Conservation (phyloP, 2,797 vertebrate genomes). For the Sebastiscus tertius region DNA sequence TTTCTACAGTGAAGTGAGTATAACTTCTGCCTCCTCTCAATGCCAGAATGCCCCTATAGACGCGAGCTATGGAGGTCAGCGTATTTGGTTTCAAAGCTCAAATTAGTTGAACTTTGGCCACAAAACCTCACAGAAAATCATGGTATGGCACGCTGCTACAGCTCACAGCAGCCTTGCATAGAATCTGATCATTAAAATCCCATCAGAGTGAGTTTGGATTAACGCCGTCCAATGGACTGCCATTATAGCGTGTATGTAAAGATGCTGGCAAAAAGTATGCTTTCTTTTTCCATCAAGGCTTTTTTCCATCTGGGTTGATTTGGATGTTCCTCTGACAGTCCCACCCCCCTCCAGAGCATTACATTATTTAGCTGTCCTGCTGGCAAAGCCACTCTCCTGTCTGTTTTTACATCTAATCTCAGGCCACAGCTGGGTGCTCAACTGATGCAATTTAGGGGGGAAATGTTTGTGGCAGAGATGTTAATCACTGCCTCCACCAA, state of each 20-base stretch:
- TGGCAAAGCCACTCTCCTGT: slow-evolving; percentile 35
- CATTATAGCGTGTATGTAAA: background rate
- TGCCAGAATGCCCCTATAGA: background rate
- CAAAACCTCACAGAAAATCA: background rate
- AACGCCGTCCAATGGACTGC: background rate
- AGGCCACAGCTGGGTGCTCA: slow-evolving; percentile 48
- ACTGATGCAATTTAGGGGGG: slow-evolving; percentile 45
- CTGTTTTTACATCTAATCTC: slow-evolving; percentile 64
- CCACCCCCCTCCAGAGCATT: background rate
- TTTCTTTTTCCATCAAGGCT: background rate
- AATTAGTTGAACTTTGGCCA: background rate
- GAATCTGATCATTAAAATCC: background rate
- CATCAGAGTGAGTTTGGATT: background rate
- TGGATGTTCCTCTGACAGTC: background rate
- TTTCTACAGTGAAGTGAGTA: background rate
- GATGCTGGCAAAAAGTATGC: background rate
- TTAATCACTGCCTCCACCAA: slow-evolving; percentile 45
- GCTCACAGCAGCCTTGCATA: no score
- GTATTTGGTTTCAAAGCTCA: background rate
- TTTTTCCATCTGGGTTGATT: background rate
- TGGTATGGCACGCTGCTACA: background rate
- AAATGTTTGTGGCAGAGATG: slow-evolving; percentile 40
- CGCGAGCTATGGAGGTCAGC: background rate
- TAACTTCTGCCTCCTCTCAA: background rate
- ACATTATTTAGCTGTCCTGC: slow-evolving; percentile 33